Conservation (phyloP, 2,113 vertebrate genomes). For the Ciconia maguari region DNA sequence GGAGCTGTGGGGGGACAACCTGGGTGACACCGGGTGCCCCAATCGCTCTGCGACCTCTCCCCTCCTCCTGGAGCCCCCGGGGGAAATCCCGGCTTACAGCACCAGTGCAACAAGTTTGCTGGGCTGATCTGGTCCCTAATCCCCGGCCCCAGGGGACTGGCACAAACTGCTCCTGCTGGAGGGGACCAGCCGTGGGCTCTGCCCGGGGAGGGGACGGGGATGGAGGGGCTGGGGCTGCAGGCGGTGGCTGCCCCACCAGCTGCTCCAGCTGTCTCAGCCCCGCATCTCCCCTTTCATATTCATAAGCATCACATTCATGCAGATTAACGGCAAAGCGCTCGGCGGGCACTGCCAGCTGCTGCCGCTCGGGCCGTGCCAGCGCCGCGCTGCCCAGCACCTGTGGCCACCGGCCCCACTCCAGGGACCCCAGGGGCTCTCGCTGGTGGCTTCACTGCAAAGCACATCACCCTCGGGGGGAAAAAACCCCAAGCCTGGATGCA, state of each 20-base stretch:
- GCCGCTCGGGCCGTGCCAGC: background rate
- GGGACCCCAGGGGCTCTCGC: accelerated
- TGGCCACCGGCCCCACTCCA: accelerated
- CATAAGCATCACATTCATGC: background rate
- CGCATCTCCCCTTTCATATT: background rate
- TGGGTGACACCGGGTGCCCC: background rate
- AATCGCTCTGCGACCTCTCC: background rate
- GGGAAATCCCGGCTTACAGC: background rate
- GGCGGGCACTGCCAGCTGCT: background rate
- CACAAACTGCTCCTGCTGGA: background rate
- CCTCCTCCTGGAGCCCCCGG: background rate
- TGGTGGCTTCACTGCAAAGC: background rate
- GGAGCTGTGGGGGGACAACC: background rate
- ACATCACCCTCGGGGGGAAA: background rate
- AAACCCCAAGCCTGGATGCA: background rate
- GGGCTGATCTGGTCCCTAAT: background rate
- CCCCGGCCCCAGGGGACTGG: background rate
- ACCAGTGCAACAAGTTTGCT: background rate
- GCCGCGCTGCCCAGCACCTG: background rate
- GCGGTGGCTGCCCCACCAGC: background rate
- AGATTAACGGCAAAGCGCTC: background rate
- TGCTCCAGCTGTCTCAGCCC: background rate
- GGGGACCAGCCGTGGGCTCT: background rate
- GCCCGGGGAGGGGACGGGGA: accelerated
- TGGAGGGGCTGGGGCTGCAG: background rate